Evolutionary conservation across 1,140 invertebrate genomes (phyloP).

Genomic region (Pseudomyrmex flavicornis): DNA sequence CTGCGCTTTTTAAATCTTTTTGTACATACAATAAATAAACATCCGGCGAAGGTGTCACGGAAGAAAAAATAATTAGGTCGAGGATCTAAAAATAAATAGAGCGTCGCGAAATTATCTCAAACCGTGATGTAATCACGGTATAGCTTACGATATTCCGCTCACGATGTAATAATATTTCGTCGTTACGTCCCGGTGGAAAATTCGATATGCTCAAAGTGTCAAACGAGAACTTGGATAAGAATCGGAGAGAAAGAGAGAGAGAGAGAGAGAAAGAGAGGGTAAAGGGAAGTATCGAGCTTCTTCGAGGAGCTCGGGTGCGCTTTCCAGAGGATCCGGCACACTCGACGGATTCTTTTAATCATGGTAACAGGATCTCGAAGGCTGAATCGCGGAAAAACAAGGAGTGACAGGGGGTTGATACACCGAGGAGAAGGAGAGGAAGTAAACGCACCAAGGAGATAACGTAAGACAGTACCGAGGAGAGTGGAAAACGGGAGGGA

Average conservation of each 20-base stretch:
- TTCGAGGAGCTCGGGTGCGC: conserved; percentile 35
- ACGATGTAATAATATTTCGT: conserved; percentile 50
- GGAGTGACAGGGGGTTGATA: conserved; percentile 40
- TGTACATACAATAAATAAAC: neutral
- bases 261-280: neutral
- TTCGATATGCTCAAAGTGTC: conserved; percentile 32
- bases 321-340: conserved; percentile 26
- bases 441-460: conserved; percentile 20
- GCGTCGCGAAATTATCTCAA: neutral
- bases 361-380: conserved; percentile 68
- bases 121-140: neutral
- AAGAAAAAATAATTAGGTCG: neutral
- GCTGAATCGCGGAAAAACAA: conserved; percentile 60
- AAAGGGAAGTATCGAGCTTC: conserved; percentile 24
- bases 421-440: conserved; percentile 28
- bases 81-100: neutral
- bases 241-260: neutral
- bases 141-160: conserved; percentile 11
- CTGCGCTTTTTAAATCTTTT: neutral
- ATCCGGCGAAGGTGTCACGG: neutral
- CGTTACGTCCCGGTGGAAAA: conserved; percentile 30
- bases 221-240: conserved; percentile 10
- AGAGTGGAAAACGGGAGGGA: neutral
- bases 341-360: conserved; percentile 70
- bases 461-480: conserved; percentile 13